Percentiles rank a stretch among this genome's conserved stretches.
phyloP scores from a whole-genome alignment of 2,888 invertebrate species.

The Baccha elongata region DNA sequence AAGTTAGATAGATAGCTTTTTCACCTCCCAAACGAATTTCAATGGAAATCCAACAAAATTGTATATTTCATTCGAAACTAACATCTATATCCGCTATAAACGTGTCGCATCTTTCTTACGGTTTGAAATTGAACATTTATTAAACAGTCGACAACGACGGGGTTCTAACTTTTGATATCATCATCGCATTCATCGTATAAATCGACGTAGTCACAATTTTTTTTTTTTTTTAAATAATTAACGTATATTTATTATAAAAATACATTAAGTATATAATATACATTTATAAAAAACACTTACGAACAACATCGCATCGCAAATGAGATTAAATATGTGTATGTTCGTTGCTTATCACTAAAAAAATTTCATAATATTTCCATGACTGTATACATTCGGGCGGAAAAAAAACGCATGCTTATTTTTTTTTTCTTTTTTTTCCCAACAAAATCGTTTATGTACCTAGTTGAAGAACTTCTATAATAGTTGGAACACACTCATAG shows the following conservation, averaged over 20 bases:
- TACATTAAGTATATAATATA: constrained; percentile 35
- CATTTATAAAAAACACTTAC: constrained; percentile 41
- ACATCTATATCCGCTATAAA: constrained; percentile 71
- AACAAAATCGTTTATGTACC: constrained; percentile 36
- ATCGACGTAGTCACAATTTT: constrained; percentile 28
- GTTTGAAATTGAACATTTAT: constrained; percentile 4
- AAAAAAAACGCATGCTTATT: constrained; percentile 59
- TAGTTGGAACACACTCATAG: constrained; percentile 39
- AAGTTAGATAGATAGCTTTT: constrained; percentile 70
- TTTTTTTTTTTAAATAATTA: constrained; percentile 19
- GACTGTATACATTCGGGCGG: constrained; percentile 55
- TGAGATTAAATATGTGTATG: constrained; percentile 67
- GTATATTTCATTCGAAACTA: constrained; percentile 64
- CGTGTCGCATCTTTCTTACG: constrained; percentile 69
- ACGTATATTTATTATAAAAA: constrained; percentile 36
- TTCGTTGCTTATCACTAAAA: constrained; percentile 64
- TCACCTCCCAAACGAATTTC: constrained; percentile 68
- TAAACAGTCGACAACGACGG: constrained; percentile 39
- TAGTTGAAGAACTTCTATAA: constrained; percentile 44
- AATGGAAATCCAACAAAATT: constrained; percentile 63
- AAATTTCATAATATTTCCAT: constrained; percentile 67
- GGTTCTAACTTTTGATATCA: constrained; percentile 51
- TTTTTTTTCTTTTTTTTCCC: too few relatives aligned
- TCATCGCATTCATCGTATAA: too few relatives aligned
- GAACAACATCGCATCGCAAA: constrained; percentile 50